Conservation (phyloP, 2,888 invertebrate genomes). For the Elaeidobius kamerunicus region DNA sequence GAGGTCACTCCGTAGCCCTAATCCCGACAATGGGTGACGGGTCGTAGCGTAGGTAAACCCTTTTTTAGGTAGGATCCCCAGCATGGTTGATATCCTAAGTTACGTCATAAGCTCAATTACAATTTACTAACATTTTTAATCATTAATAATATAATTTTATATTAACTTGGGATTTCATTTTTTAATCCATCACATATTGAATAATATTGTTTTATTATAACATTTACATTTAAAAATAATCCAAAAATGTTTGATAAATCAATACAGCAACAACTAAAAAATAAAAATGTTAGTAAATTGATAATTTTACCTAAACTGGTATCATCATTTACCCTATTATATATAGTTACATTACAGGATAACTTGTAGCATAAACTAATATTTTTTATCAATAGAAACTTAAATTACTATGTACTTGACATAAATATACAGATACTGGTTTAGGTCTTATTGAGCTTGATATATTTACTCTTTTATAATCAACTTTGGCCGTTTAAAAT, state of each 20-base stretch:
- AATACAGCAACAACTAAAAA: neutral
- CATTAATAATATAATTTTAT: neutral
- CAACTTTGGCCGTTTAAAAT: slow-evolving; percentile 28
- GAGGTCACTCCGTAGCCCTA: slow-evolving; percentile 50
- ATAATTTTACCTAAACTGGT: neutral
- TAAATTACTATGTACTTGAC: slow-evolving; percentile 4
- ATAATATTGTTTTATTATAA: slow-evolving; percentile 11
- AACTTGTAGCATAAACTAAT: neutral
- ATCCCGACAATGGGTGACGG: slow-evolving; percentile 27
- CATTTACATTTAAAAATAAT: neutral
- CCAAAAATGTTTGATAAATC: neutral
- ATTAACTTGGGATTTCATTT: neutral
- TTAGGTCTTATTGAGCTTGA: slow-evolving; percentile 10
- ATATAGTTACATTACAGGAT: neutral
- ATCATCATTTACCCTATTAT: neutral
- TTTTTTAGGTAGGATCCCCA: slow-evolving; percentile 49
- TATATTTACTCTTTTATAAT: slow-evolving; percentile 13
- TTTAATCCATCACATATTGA: neutral
- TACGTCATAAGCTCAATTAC: slow-evolving; percentile 13
- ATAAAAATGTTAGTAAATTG: neutral
- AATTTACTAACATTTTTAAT: slow-evolving; percentile 3
- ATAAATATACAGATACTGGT: slow-evolving; percentile 1
- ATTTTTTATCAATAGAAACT: neutral
- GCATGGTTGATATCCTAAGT: slow-evolving; percentile 38
- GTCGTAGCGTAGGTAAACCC: slow-evolving; percentile 47